Evolutionary conservation across 2,888 invertebrate genomes (phyloP).

Genomic region (Folsomia manolachei): DNA sequence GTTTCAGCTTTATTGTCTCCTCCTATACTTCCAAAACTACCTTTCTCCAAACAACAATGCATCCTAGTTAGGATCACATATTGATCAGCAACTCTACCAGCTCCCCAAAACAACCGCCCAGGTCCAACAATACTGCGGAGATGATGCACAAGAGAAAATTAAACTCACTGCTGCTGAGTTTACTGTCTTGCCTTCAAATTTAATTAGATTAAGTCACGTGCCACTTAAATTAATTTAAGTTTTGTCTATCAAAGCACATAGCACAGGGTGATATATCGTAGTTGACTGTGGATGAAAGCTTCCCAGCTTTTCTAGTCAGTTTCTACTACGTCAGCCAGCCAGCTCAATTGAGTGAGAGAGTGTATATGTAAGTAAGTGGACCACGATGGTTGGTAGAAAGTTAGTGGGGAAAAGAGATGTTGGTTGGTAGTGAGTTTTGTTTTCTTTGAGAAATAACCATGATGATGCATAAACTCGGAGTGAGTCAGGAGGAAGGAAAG

Average conservation of each 20-base stretch:
- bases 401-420: background rate
- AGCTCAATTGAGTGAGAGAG: background rate
- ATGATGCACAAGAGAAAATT: background rate
- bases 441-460: slow-evolving; percentile 14
- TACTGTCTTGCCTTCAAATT: background rate
- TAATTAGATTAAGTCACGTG: slow-evolving; percentile 3
- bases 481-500: slow-evolving; percentile 18
- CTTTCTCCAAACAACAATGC: too few species aligned
- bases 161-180: background rate
- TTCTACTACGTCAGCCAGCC: slow-evolving; percentile 8
- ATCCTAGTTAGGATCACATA: too few species aligned
- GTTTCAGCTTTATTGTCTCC: too few species aligned
- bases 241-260: background rate
- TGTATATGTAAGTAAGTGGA: slow-evolving; percentile 8
- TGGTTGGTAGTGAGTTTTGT: background rate
- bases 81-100: too few species aligned
- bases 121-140: too few species aligned
- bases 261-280: background rate
- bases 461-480: slow-evolving; percentile 16
- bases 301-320: too few species aligned
- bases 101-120: too few species aligned
- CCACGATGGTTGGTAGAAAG: background rate
- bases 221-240: slow-evolving; percentile 8
- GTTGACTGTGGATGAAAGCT: background rate
- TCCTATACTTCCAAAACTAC: too few species aligned